A percentile compares a stretch with the other conserved stretches of the same genome.
These are phyloP conservation scores for Oophaga pumilio DNA, from an alignment of 2,113 vertebrate genomes.

Conservation along the genomic window DNA sequence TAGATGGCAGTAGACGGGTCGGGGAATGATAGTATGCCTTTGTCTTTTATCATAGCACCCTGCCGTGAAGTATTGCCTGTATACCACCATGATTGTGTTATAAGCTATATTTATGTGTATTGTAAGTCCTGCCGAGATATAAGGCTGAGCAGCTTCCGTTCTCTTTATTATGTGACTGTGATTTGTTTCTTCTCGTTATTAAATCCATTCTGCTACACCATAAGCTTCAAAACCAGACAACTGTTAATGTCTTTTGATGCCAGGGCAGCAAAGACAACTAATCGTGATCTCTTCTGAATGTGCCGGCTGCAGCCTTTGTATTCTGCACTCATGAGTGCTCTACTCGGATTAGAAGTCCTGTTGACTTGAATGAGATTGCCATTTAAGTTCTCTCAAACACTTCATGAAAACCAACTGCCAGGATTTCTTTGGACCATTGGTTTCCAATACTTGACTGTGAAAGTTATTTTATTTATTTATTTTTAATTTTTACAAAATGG, in stretches of 20 bases:
- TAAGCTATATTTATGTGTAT: slow-evolving; percentile 10
- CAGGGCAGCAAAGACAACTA: not conserved
- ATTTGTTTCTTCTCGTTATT: not conserved
- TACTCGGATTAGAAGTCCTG: not conserved
- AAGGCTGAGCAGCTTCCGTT: not conserved
- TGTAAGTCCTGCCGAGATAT: not conserved
- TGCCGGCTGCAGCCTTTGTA: not conserved
- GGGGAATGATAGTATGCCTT: not conserved
- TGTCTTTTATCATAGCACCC: not conserved
- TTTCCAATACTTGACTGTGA: not conserved
- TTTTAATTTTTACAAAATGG: too few species aligned
- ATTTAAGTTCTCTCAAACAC: not conserved
- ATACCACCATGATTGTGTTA: not conserved
- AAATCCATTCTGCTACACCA: not conserved
- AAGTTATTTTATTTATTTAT: too few species aligned
- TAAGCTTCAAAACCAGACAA: not conserved
- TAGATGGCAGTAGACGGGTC: not conserved
- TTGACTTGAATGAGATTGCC: not conserved
- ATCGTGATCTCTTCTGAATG: not conserved
- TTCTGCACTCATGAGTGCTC: not conserved
- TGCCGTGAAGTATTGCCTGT: not conserved
- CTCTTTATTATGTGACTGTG: not conserved
- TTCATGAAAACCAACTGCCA: not conserved
- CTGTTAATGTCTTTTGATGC: not conserved
- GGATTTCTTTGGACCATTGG: not conserved